Conservation (phyloP, 1,140 invertebrate species). For the Vanessa tameamea region DNA sequence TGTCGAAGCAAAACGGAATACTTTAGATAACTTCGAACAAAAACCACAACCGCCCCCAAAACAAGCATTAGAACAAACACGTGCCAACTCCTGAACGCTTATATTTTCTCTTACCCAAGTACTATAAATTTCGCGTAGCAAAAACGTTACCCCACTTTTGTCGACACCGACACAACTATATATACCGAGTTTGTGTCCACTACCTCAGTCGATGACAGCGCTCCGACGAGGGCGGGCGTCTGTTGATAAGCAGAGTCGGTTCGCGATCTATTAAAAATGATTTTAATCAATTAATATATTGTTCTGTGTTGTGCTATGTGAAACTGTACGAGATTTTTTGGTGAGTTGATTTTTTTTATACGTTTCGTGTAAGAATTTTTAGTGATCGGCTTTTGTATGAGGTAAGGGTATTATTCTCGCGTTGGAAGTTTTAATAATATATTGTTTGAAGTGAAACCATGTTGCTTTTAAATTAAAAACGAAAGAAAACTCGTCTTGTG, state of each 20-base stretch:
- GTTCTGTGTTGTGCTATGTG: constrained; percentile 12
- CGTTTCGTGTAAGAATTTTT: background rate
- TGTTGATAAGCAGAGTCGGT: background rate
- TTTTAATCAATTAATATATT: constrained; percentile 5
- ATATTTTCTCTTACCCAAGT: constrained; percentile 1
- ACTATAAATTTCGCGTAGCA: constrained; percentile 24
- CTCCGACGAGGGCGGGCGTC: constrained; percentile 6
- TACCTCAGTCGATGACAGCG: constrained; percentile 19
- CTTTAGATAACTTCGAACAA: background rate
- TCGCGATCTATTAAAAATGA: constrained; percentile 15
- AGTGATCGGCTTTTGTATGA: background rate
- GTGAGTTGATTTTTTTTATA: background rate
- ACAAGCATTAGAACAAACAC: background rate
- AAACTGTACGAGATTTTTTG: background rate
- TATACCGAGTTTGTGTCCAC: constrained; percentile 9
- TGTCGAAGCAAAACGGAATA: background rate
- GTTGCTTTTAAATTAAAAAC: too few species aligned
- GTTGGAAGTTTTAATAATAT: too few species aligned
- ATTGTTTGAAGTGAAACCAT: too few species aligned
- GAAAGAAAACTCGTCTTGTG: too few species aligned
- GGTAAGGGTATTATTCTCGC: background rate
- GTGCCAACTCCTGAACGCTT: background rate
- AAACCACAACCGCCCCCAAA: background rate
- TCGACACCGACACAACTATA: constrained; percentile 16
- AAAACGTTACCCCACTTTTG: constrained; percentile 29